Evolutionary conservation across 2,797 vertebrate genomes (phyloP).

Genomic region (Propithecus perrieri): DNA sequence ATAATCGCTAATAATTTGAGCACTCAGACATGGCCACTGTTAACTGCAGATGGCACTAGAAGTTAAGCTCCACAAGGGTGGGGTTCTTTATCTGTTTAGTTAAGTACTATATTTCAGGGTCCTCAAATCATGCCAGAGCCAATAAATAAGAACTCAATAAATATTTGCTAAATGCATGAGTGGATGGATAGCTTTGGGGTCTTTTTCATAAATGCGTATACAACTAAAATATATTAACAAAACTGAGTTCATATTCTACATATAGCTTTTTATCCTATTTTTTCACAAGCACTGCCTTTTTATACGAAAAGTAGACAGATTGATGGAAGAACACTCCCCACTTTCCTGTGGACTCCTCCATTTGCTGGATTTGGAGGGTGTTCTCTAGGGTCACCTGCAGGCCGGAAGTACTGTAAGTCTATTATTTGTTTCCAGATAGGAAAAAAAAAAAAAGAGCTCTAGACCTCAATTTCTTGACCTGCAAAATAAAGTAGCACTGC

Average conservation of each 20-base stretch:
- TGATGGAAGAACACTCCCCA: not conserved
- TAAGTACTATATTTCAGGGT: not conserved
- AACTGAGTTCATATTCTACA: not conserved
- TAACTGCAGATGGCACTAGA: not conserved
- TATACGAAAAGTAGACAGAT: not conserved
- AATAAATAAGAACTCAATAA: not conserved
- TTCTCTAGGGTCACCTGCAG: not conserved
- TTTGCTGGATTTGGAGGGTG: not conserved
- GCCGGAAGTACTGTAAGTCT: not conserved
- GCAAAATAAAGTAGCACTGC: not conserved
- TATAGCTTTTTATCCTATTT: not conserved
- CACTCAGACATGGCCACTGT: not conserved
- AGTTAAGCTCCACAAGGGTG: not conserved
- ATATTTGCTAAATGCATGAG: not conserved
- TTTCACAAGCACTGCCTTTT: slow-evolving; percentile 6
- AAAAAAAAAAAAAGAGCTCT: not conserved
- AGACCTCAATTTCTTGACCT: not conserved
- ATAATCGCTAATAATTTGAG: not conserved
- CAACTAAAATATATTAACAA: slow-evolving; percentile 8
- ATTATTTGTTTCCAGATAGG: not conserved
- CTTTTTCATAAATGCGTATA: not conserved
- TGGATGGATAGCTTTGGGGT: not conserved
- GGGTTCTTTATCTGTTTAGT: not conserved
- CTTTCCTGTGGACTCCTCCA: not conserved
- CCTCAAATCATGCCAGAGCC: not conserved